Percentiles rank a stretch among this genome's conserved stretches.
Evolutionary conservation across 2,888 invertebrate species (phyloP).

Genomic region (Anoplius nigerrimus): DNA sequence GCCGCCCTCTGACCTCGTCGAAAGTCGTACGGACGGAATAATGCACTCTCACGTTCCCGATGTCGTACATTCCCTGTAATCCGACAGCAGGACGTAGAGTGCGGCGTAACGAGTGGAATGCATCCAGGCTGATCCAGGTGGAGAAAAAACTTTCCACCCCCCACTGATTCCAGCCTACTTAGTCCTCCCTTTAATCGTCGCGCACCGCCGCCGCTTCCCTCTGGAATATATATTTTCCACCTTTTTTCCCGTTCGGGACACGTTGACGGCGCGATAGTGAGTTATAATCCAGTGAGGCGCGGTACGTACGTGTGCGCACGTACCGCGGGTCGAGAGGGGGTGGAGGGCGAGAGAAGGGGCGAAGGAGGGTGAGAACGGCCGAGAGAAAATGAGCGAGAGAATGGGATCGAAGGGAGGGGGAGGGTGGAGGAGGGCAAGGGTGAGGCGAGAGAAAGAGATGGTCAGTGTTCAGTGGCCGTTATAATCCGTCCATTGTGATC

Average conservation of each 20-base stretch:
- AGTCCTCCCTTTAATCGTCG: too few relatives aligned
- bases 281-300: slow-evolving; percentile 23
- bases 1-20: too few relatives aligned
- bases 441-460: slow-evolving; percentile 26
- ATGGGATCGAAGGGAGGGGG: slow-evolving; percentile 7
- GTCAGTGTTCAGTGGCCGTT: slow-evolving; percentile 62
- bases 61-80: too few relatives aligned
- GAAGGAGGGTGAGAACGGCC: slow-evolving; percentile 15
- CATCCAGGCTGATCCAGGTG: too few relatives aligned
- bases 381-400: neutral
- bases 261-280: slow-evolving; percentile 26
- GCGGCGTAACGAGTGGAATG: too few relatives aligned
- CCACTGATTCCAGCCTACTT: too few relatives aligned
- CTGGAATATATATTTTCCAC: slow-evolving; percentile 9
- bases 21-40: too few relatives aligned
- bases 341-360: slow-evolving; percentile 31
- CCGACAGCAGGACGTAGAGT: too few relatives aligned
- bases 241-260: slow-evolving; percentile 9
- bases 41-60: too few relatives aligned
- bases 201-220: too few relatives aligned
- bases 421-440: neutral
- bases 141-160: too few relatives aligned
- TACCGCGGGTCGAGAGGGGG: slow-evolving; percentile 27
- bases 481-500: slow-evolving; percentile 67
- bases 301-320: slow-evolving; percentile 27